Conservation (phyloP, 2,113 vertebrate species). For the Willisornis vidua region DNA sequence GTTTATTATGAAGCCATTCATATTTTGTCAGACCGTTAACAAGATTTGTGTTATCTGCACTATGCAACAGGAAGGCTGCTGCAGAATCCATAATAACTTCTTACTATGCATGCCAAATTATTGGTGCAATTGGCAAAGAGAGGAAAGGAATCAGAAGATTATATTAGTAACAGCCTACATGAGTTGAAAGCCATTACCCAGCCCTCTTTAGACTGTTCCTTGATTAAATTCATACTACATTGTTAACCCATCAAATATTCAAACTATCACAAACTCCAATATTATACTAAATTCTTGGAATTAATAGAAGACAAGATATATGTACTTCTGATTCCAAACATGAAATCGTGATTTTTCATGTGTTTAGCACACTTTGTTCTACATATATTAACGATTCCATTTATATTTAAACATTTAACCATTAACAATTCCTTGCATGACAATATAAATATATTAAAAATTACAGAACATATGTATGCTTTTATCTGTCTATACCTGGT, state of each 20-base stretch:
- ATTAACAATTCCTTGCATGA: background rate
- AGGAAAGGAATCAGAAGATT: background rate
- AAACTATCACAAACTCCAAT: background rate
- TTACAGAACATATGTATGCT: background rate
- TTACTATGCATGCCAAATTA: slow-evolving; percentile 18
- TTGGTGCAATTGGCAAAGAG: background rate
- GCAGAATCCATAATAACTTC: slow-evolving; percentile 44
- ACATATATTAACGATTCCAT: background rate
- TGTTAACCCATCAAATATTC: background rate
- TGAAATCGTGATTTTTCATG: background rate
- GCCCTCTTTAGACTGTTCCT: background rate
- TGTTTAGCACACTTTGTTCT: background rate
- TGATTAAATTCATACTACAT: slow-evolving; percentile 36
- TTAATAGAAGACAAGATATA: background rate
- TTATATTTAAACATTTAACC: background rate
- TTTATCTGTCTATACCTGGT: background rate
- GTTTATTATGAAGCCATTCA: slow-evolving; percentile 61
- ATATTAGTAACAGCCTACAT: background rate
- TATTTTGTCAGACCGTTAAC: slow-evolving; percentile 58
- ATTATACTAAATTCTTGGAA: background rate
- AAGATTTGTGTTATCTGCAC: slow-evolving; percentile 56
- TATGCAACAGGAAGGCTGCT: slow-evolving; percentile 16
- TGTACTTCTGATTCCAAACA: background rate
- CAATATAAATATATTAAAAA: background rate
- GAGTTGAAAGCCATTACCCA: background rate